Percentiles rank a stretch among this genome's conserved stretches.
These are phyloP conservation scores for Amorpha juglandis DNA, from an alignment of 2,888 invertebrate species.

Conservation along the genomic window DNA sequence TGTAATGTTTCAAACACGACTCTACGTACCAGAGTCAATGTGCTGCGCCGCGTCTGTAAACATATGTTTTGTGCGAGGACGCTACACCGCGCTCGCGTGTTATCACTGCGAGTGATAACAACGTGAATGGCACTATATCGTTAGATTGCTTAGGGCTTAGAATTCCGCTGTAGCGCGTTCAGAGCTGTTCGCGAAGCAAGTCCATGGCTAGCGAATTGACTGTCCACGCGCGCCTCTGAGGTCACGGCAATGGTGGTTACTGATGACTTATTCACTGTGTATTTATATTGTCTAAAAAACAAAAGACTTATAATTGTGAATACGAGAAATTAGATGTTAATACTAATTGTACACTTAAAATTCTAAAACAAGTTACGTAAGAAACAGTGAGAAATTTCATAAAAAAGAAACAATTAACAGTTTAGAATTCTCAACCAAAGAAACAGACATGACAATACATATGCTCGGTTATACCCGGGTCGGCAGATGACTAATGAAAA, in stretches of 20 bases:
- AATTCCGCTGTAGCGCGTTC: slow-evolving; percentile 41
- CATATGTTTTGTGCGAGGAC: slow-evolving; percentile 48
- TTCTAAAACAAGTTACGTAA: neutral
- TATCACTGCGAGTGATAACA: slow-evolving; percentile 75
- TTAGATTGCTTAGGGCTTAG: slow-evolving; percentile 50
- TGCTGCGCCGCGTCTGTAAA: slow-evolving; percentile 38
- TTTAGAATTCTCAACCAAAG: slow-evolving; percentile 7
- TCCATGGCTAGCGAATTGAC: slow-evolving; percentile 68
- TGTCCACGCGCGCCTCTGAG: slow-evolving; percentile 62
- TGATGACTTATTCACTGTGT: slow-evolving; percentile 1
- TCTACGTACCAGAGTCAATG: slow-evolving; percentile 13
- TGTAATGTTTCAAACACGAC: slow-evolving; percentile 31
- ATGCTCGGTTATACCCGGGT: slow-evolving; percentile 15
- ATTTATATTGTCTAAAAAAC: neutral
- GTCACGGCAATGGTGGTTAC: slow-evolving; percentile 61
- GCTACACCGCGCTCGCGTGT: slow-evolving; percentile 35
- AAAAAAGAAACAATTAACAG: neutral
- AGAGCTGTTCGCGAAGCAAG: slow-evolving; percentile 64
- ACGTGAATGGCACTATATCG: slow-evolving; percentile 59
- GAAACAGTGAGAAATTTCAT: neutral
- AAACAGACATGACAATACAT: slow-evolving; percentile 18
- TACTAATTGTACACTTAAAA: neutral
- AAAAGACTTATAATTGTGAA: neutral
- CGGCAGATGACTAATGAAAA: slow-evolving; percentile 26
- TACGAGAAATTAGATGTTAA: too few relatives aligned